Base-by-base conservation (phyloP, 2,113 vertebrate species). In the Apistogramma diplotaenia region DNA sequence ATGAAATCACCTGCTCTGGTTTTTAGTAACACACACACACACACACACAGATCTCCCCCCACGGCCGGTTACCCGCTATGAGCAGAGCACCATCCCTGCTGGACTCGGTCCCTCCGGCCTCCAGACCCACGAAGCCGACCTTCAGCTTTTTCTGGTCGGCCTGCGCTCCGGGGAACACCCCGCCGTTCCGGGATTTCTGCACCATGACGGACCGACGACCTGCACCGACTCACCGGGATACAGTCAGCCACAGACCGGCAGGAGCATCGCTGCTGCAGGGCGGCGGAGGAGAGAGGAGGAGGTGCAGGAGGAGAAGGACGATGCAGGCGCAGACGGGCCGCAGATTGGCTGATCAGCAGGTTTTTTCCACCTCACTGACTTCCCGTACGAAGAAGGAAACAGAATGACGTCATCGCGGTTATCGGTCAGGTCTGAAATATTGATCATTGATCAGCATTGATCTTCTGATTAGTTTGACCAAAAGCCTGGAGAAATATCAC, bases 101-200 rank as follows among this genome's bases (percentile, higher is more conserved):
- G 87, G 96, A 96, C 82, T 99, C 97, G 70, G 96, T 91, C 5
- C 96, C 96, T 5, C 96, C 96, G 19, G 96, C 94, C 88, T 99
- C 97, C 89, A 99, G 85, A 86, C 97, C 98, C 76, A 99, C 98
- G 91, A 99, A 99, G 90, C 97, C 98, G 93, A 99, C 98, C 94
- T 98, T 98, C 82, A 98, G 96, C 95, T 97, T 98, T 95, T 97
- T 98, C 95, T 97, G 97, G 53, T 96, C 96, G 86, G 96, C 89
- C 90, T 74, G 96, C 89, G 91, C 81, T 72, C 95, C 97, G 53
- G 97, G 96, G 93, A 97, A 98, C 82, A 98, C 97, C 82, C 97
- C 98, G 91, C 97, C 97, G 96, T 98, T 98, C 91, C 96, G 95
- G 89, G 97, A 96, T 93, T 97, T 97, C 94, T 98, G 97, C 94